These are phyloP conservation scores for Halocaridina rubra DNA, from an alignment of 2,888 invertebrate genomes.

Conservation along the genomic window DNA sequence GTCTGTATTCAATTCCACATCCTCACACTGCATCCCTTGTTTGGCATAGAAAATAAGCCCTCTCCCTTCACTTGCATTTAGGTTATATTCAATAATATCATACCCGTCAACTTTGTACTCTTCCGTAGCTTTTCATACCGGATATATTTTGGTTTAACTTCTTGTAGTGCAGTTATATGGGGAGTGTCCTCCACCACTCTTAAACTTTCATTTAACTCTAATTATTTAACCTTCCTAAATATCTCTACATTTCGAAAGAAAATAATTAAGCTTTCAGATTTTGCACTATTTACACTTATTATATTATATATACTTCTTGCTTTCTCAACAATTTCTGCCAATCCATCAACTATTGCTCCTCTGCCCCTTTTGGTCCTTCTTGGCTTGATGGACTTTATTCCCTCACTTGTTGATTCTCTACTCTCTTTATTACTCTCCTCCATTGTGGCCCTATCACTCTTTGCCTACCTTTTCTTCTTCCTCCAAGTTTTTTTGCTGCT, in stretches of 20 bases:
- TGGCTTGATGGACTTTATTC: neutral
- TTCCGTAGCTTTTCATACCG: neutral
- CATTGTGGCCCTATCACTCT: slow-evolving; percentile 3
- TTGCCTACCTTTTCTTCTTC: neutral
- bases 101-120: neutral
- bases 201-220: slow-evolving; percentile 4
- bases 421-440: neutral
- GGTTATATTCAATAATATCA: neutral
- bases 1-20: neutral
- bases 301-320: no score
- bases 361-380: neutral
- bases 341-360: neutral
- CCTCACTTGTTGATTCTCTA: neutral
- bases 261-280: neutral
- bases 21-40: neutral
- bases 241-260: neutral
- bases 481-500: slow-evolving; percentile 9
- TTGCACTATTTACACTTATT: neutral
- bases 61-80: neutral
- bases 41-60: neutral
- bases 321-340: neutral
- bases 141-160: slow-evolving; percentile 10
- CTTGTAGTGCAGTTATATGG: slow-evolving; percentile 1
- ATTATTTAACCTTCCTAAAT: neutral
- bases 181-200: slow-evolving; percentile 5